These are phyloP conservation scores for Piprites chloris DNA, from an alignment of 2,113 vertebrate genomes.

Conservation along the genomic window DNA sequence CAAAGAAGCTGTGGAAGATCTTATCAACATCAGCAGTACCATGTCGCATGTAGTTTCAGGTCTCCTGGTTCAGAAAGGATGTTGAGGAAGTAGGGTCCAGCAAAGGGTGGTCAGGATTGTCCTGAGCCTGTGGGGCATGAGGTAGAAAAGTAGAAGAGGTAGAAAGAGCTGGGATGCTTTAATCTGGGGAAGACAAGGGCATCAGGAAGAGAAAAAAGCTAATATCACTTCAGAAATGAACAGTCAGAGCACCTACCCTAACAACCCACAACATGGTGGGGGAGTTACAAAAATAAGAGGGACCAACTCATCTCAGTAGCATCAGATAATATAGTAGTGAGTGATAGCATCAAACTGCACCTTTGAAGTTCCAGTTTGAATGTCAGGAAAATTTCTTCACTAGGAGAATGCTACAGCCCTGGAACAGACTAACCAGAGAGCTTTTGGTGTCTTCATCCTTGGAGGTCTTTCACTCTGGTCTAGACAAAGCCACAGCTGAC, in stretches of 20 bases:
- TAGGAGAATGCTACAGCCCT: not conserved
- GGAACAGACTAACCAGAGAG: not conserved
- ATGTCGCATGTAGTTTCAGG: not conserved
- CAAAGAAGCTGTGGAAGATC: not conserved
- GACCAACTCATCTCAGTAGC: not conserved
- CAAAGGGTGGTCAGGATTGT: not conserved
- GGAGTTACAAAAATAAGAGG: not conserved
- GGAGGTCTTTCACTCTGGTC: constrained; percentile 6
- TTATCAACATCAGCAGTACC: not conserved
- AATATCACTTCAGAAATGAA: too few species aligned
- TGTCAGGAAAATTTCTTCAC: not conserved
- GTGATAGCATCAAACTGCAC: not conserved
- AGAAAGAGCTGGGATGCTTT: not conserved
- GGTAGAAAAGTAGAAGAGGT: not conserved
- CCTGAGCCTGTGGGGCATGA: not conserved
- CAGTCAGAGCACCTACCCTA: too few species aligned
- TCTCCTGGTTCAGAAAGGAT: not conserved
- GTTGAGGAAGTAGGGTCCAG: not conserved
- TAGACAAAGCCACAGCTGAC: constrained; percentile 42
- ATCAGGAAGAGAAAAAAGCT: too few species aligned
- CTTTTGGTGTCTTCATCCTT: not conserved
- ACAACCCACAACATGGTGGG: not conserved
- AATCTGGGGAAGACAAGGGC: not conserved
- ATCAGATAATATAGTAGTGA: not conserved
- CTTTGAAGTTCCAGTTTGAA: not conserved